These are phyloP conservation scores for Bhutanitis thaidina DNA, from an alignment of 2,888 invertebrate genomes.

Conservation along the genomic window DNA sequence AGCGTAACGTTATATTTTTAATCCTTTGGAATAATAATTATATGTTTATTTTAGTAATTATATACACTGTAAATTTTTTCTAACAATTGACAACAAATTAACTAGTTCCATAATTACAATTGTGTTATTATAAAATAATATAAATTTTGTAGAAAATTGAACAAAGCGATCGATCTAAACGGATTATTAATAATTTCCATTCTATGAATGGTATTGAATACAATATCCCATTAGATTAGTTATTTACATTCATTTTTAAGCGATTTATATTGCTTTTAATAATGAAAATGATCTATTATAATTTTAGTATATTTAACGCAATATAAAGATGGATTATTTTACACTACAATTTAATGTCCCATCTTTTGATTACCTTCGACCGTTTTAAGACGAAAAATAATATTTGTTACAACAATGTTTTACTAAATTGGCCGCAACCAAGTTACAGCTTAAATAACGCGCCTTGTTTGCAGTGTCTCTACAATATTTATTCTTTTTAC, in stretches of 20 bases:
- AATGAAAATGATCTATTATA: constrained; percentile 25
- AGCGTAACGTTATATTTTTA: constrained; percentile 1
- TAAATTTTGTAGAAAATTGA: constrained; percentile 1
- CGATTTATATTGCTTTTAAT: constrained; percentile 61
- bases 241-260: constrained; percentile 44
- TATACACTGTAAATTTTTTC: constrained; percentile 34
- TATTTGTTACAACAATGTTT: neutral
- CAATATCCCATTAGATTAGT: constrained; percentile 2
- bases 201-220: constrained; percentile 9
- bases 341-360: constrained; percentile 27
- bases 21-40: constrained; percentile 8
- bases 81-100: constrained; percentile 58
- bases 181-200: neutral
- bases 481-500: constrained; percentile 35
- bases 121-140: neutral
- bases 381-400: neutral
- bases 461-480: constrained; percentile 20
- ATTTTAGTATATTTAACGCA: constrained; percentile 24
- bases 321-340: constrained; percentile 6
- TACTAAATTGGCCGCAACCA: neutral
- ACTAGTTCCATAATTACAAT: constrained; percentile 28
- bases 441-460: neutral
- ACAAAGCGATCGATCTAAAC: constrained; percentile 1
- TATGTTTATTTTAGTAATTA: constrained; percentile 19
- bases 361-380: constrained; percentile 7